These are phyloP conservation scores for Alethe diademata DNA, from an alignment of 2,113 vertebrate species.

Conservation along the genomic window DNA sequence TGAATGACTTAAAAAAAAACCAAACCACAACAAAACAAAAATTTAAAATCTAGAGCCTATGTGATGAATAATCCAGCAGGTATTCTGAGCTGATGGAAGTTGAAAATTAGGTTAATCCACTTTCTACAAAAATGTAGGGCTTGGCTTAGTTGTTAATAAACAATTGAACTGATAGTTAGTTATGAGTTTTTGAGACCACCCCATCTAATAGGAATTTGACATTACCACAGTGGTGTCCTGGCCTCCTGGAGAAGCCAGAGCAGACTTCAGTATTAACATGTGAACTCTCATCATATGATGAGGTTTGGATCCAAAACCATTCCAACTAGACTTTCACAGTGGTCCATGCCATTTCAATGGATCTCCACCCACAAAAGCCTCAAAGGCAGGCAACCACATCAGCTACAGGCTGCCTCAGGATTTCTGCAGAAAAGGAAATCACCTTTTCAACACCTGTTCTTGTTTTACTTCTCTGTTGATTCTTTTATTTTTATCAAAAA, in stretches of 20 bases:
- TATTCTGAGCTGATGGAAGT: background rate
- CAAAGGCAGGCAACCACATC: background rate
- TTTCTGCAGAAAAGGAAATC: background rate
- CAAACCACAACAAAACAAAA: background rate
- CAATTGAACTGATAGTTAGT: background rate
- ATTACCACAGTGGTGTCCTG: background rate
- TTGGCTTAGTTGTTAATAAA: background rate
- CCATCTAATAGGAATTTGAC: background rate
- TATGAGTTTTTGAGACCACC: background rate
- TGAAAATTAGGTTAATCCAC: background rate
- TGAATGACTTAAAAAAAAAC: background rate
- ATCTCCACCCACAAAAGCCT: background rate
- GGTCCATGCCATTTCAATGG: background rate
- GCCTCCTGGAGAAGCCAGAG: background rate
- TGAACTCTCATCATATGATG: background rate
- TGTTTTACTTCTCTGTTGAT: background rate
- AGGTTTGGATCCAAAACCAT: background rate
- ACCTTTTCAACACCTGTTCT: background rate
- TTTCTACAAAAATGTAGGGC: background rate
- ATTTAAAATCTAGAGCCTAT: background rate
- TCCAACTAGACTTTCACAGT: background rate
- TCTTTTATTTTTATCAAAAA: background rate
- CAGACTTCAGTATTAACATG: background rate
- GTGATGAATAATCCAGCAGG: background rate
- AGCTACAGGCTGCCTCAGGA: background rate